These are phyloP conservation scores for Limnephilus marmoratus DNA, from an alignment of 2,888 invertebrate species.

Conservation along the genomic window DNA sequence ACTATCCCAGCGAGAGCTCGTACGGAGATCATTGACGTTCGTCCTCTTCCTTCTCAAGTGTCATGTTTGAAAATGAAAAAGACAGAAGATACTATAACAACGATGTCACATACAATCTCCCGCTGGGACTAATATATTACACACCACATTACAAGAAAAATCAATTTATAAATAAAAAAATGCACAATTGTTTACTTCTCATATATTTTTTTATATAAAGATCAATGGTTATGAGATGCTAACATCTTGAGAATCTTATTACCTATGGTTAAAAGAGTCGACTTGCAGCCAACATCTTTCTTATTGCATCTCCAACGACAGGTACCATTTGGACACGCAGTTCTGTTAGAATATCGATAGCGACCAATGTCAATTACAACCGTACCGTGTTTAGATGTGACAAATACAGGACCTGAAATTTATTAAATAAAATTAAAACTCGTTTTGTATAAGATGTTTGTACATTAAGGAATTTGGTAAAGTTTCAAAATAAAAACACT, in stretches of 20 bases:
- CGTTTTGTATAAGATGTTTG: neutral
- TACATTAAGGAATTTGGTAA: neutral
- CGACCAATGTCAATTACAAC: neutral
- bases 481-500: neutral
- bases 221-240: slow-evolving; percentile 32
- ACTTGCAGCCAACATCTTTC: slow-evolving; percentile 24
- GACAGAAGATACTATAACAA: too few relatives aligned
- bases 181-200: neutral
- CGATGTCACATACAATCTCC: too few relatives aligned
- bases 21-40: too few relatives aligned
- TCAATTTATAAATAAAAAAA: neutral
- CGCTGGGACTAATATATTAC: neutral
- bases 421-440: slow-evolving; percentile 41
- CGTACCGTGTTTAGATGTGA: slow-evolving; percentile 18
- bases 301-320: slow-evolving; percentile 36
- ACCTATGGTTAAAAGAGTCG: neutral
- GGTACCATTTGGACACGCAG: neutral
- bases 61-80: too few relatives aligned
- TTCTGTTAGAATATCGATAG: slow-evolving; percentile 25
- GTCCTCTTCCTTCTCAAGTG: too few relatives aligned
- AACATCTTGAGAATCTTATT: neutral
- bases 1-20: too few relatives aligned
- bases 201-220: neutral
- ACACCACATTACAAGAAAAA: neutral
- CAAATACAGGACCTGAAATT: slow-evolving; percentile 35